phyloP scores from a whole-genome alignment of 2,113 vertebrate genomes.

The Phyllopteryx taeniolatus region DNA sequence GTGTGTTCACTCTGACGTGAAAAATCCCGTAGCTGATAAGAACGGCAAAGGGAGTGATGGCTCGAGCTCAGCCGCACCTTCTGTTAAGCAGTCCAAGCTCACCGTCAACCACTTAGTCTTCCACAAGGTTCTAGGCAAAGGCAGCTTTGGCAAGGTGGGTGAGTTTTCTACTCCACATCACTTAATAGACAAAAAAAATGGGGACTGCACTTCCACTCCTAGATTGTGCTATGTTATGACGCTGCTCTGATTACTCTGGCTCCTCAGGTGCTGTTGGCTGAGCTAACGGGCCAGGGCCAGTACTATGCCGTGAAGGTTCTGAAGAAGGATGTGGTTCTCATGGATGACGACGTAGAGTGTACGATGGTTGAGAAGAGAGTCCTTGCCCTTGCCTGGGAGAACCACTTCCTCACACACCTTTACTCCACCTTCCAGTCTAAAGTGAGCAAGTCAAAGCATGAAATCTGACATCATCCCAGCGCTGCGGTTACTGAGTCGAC shows the following conservation, averaged over 20 bases:
- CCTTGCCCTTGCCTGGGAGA: constrained; percentile 90
- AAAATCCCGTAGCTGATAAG: constrained; percentile 53
- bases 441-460: constrained; percentile 64
- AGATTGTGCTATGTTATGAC: background rate
- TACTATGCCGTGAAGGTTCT: constrained; percentile 93
- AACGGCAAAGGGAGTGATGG: constrained; percentile 76
- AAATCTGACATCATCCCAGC: constrained; percentile 47
- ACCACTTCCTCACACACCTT: constrained; percentile 94
- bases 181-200: background rate
- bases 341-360: constrained; percentile 96
- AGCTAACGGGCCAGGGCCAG: constrained; percentile 84
- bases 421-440: constrained; percentile 94
- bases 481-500: constrained; percentile 36
- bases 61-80: constrained; percentile 13
- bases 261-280: constrained; percentile 87
- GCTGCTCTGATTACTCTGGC: constrained; percentile 16
- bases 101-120: constrained; percentile 82
- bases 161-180: background rate
- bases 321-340: constrained; percentile 96
- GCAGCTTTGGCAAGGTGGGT: constrained; percentile 95
- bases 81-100: constrained; percentile 61
- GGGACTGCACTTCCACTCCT: background rate
- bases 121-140: constrained; percentile 95
- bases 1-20: constrained; percentile 28
- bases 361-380: constrained; percentile 99